Conservation (phyloP, 2,888 invertebrate species). For the Amiota minor region DNA sequence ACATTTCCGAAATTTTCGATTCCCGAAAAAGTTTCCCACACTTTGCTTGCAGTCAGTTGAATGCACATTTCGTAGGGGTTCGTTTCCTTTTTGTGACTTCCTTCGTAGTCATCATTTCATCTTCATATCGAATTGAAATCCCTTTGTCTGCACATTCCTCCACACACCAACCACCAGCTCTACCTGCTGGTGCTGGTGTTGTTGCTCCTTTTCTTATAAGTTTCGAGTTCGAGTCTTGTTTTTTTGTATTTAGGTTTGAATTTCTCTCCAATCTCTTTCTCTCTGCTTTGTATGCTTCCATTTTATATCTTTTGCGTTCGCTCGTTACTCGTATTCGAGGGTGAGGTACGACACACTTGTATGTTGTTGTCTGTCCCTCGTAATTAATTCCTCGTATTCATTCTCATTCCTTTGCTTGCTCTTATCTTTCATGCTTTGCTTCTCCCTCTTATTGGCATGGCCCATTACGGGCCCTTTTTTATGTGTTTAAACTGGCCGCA, state of each 20-base stretch:
- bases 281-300: neutral
- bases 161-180: slow-evolving; percentile 41
- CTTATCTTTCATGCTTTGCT: slow-evolving; percentile 33
- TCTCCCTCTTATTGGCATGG: slow-evolving; percentile 1
- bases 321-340: slow-evolving; percentile 43
- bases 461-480: slow-evolving; percentile 39
- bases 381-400: slow-evolving; percentile 50
- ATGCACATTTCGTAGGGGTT: slow-evolving; percentile 55
- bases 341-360: slow-evolving; percentile 46
- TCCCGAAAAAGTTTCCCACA: slow-evolving; percentile 70
- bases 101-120: slow-evolving; percentile 15
- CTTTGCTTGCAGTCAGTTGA: slow-evolving; percentile 58
- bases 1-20: slow-evolving; percentile 60
- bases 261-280: neutral
- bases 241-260: slow-evolving; percentile 13
- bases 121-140: slow-evolving; percentile 15
- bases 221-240: neutral
- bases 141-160: slow-evolving; percentile 32
- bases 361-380: slow-evolving; percentile 39
- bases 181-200: slow-evolving; percentile 38
- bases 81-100: slow-evolving; percentile 51
- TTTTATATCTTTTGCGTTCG: slow-evolving; percentile 7
- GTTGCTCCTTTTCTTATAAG: slow-evolving; percentile 37
- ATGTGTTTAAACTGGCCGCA: slow-evolving; percentile 39
- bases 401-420: slow-evolving; percentile 44